Percentiles rank a stretch among this genome's conserved stretches.
Evolutionary conservation across 2,113 vertebrate genomes (phyloP).

Genomic region (Colius striatus): DNA sequence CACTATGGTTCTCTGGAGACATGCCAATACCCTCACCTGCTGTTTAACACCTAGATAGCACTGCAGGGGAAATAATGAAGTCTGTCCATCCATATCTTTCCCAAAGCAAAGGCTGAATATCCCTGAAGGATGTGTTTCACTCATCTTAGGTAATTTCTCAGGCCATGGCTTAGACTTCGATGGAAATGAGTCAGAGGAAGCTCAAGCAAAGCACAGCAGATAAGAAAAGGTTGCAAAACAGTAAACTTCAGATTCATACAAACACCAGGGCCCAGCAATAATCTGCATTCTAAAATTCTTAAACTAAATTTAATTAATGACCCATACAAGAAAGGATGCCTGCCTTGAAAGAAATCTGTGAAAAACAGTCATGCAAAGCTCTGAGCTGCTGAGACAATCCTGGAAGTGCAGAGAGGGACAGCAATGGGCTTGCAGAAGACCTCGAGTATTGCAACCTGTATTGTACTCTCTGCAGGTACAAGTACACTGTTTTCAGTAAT

Average conservation of each 20-base stretch:
- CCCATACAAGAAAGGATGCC: neutral
- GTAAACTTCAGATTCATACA: neutral
- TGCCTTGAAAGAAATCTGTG: neutral
- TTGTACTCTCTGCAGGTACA: neutral
- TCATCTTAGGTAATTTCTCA: neutral
- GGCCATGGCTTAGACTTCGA: neutral
- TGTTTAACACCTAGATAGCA: neutral
- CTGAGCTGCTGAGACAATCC: neutral
- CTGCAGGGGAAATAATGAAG: neutral
- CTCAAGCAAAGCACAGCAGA: neutral
- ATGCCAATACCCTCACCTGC: neutral
- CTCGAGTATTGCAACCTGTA: neutral
- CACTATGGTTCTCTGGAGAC: neutral
- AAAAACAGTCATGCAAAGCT: neutral
- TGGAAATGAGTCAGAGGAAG: neutral
- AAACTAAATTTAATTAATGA: neutral
- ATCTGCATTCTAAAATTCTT: neutral
- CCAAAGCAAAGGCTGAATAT: neutral
- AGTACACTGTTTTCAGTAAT: neutral
- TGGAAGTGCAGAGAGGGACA: neutral
- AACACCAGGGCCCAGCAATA: neutral
- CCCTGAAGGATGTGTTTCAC: neutral
- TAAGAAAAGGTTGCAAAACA: neutral
- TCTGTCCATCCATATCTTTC: neutral
- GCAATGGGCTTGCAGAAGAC: rapidly evolving